Percentiles rank a stretch among this genome's conserved stretches.
Evolutionary conservation across 2,113 vertebrate species (phyloP).

Genomic region (Ondatra zibethicus): DNA sequence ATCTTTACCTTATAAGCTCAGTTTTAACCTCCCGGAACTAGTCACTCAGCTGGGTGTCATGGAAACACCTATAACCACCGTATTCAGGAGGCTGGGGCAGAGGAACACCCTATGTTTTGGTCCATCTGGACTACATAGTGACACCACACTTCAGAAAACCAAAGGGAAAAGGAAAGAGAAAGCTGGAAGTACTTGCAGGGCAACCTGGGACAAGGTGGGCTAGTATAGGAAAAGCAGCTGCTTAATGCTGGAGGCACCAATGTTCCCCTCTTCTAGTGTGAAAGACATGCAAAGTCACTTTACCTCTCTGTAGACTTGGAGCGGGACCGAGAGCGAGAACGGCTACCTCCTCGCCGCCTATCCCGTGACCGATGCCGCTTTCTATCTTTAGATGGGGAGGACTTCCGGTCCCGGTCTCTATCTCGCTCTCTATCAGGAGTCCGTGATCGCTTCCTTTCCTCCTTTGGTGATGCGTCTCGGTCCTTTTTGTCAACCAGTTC

Average conservation of each 20-base stretch:
- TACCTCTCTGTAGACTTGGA: constrained; percentile 96
- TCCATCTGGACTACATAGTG: no score
- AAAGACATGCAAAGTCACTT: neutral
- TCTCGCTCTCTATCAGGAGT: constrained; percentile 91
- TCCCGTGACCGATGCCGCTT: constrained; percentile 95
- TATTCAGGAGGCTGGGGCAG: neutral
- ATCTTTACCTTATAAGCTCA: neutral
- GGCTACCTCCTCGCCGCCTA: constrained; percentile 89
- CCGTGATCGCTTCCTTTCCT: constrained; percentile 93
- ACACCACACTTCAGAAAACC: neutral
- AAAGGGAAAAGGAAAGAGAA: neutral
- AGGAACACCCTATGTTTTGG: neutral
- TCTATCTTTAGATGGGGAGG: constrained; percentile 92
- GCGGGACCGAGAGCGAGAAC: constrained; percentile 87
- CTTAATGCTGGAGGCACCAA: neutral
- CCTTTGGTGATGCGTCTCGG: constrained; percentile 91
- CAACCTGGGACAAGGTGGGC: neutral
- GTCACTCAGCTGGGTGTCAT: neutral
- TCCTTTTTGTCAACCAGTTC: constrained; percentile 95
- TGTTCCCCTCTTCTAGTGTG: neutral
- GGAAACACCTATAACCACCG: neutral
- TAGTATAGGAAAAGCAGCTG: neutral
- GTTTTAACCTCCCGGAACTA: constrained; percentile 6
- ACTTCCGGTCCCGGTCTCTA: constrained; percentile 90
- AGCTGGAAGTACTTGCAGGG: neutral